These are phyloP conservation scores for Pseudorasbora parva DNA, from an alignment of 2,113 vertebrate species.

Conservation along the genomic window DNA sequence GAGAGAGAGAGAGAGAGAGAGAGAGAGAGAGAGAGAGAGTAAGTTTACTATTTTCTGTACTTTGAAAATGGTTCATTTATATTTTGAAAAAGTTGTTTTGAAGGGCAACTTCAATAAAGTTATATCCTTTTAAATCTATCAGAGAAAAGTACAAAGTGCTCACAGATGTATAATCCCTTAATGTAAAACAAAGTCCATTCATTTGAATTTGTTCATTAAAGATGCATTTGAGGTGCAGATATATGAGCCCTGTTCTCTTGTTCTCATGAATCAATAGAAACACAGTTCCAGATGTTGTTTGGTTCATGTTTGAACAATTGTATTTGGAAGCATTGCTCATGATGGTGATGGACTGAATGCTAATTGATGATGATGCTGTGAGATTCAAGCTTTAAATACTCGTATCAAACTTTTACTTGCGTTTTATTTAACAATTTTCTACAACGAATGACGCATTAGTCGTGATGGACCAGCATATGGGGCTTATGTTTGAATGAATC, in stretches of 20 bases:
- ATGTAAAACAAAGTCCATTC: conserved; percentile 55
- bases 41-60: conserved; percentile 51
- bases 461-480: conserved; percentile 7
- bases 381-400: background rate
- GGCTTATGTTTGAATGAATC: conserved; percentile 4
- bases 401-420: background rate
- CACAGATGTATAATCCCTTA: conserved; percentile 53
- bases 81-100: conserved; percentile 68
- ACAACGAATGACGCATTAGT: background rate
- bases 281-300: conserved; percentile 40
- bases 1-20: too few relatives aligned
- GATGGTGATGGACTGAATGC: conserved; percentile 7
- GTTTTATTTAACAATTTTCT: conserved; percentile 6
- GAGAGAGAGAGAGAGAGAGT: conserved; percentile 50
- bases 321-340: conserved; percentile 1
- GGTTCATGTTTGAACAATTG: background rate
- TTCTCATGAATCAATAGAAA: conserved; percentile 20
- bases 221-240: conserved; percentile 60
- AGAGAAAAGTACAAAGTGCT: conserved; percentile 59
- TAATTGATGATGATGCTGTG: background rate
- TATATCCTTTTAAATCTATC: conserved; percentile 60
- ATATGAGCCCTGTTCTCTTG: conserved; percentile 3
- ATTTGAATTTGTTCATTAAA: conserved; percentile 62
- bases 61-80: conserved; percentile 64
- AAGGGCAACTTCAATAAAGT: conserved; percentile 64